Evolutionary conservation across 1,140 invertebrate genomes (phyloP).

Genomic region (Ylistrum balloti): DNA sequence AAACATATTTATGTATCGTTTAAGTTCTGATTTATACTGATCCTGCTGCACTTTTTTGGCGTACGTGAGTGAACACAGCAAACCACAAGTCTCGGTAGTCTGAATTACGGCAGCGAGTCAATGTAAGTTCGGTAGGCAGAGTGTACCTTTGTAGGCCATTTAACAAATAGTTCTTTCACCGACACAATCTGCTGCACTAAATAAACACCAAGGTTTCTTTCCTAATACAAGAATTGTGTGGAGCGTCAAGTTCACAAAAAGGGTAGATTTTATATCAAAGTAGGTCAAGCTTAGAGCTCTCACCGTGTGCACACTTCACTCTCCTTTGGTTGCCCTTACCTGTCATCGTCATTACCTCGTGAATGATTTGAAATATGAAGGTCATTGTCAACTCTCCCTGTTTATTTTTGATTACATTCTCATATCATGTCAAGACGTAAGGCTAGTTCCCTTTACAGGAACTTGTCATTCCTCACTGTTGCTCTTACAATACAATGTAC

Average conservation of each 20-base stretch:
- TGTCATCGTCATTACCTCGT: too few relatives aligned
- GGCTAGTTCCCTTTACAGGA: too few relatives aligned
- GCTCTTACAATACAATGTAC: too few relatives aligned
- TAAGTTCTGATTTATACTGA: not conserved
- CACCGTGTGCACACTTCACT: too few relatives aligned
- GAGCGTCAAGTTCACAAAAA: too few relatives aligned
- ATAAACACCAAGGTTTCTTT: not conserved
- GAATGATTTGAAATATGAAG: too few relatives aligned
- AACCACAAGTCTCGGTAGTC: not conserved
- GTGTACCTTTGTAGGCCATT: not conserved
- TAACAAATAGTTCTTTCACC: not conserved
- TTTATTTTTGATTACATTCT: too few relatives aligned
- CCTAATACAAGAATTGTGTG: not conserved
- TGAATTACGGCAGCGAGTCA: not conserved
- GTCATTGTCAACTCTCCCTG: too few relatives aligned
- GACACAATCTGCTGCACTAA: not conserved
- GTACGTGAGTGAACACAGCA: not conserved
- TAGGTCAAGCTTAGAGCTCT: not conserved
- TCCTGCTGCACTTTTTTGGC: not conserved
- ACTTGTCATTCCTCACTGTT: too few relatives aligned
- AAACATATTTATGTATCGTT: not conserved
- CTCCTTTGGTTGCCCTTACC: too few relatives aligned
- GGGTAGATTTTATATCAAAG: not conserved
- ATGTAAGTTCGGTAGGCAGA: not conserved
- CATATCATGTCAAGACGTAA: too few relatives aligned